phyloP scores from a whole-genome alignment of 2,797 vertebrate species.

The Lacerta bilineata region DNA sequence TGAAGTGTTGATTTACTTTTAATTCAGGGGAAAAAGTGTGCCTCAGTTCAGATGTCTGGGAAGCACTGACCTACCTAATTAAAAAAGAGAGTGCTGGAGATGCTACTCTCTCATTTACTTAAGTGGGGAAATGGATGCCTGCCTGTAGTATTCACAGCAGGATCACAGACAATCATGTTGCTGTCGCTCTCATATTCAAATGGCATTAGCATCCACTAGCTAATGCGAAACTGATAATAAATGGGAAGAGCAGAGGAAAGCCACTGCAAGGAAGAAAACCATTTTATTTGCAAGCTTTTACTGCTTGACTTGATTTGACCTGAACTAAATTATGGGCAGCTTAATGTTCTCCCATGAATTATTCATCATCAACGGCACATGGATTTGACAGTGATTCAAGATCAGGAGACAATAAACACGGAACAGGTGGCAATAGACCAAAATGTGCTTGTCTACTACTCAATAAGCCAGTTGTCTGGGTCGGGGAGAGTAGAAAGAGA shows the following conservation, averaged over 20 bases:
- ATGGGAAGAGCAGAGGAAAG: slow-evolving; percentile 14
- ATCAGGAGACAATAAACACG: not conserved
- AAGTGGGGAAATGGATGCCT: slow-evolving; percentile 22
- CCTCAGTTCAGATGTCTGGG: not conserved
- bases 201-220: not conserved
- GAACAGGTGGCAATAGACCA: not conserved
- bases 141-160: slow-evolving; percentile 23
- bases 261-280: not conserved
- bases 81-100: not conserved
- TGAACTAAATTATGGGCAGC: not conserved
- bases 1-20: not conserved
- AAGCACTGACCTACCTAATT: slow-evolving; percentile 17
- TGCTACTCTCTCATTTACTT: slow-evolving; percentile 5
- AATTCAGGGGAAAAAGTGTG: not conserved
- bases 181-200: not conserved
- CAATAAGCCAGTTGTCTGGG: not conserved
- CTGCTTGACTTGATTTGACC: slow-evolving; percentile 32
- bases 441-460: not conserved
- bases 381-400: not conserved
- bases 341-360: slow-evolving; percentile 32
- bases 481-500: not conserved
- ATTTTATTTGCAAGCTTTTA: slow-evolving; percentile 41
- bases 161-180: slow-evolving; percentile 9
- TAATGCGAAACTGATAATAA: slow-evolving; percentile 17
- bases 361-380: not conserved